A percentile compares a stretch with the other conserved stretches of the same genome.
Conservation (phyloP, 2,888 invertebrate species). For the Carterocephalus palaemon region DNA sequence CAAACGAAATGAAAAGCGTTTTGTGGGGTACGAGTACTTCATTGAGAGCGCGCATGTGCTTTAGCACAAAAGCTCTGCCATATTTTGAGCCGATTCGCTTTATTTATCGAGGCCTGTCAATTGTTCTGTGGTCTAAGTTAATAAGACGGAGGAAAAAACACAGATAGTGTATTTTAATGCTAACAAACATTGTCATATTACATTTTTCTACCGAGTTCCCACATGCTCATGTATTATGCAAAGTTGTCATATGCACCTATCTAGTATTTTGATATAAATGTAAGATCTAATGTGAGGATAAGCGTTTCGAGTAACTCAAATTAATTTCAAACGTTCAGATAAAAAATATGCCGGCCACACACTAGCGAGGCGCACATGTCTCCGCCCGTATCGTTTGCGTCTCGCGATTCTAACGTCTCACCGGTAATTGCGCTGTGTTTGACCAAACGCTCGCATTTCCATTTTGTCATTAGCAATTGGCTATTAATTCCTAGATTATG, state of each 20-base stretch:
- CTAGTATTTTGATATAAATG: slow-evolving; percentile 5
- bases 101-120: slow-evolving; percentile 57
- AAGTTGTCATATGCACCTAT: slow-evolving; percentile 1
- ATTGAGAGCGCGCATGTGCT: slow-evolving; percentile 67
- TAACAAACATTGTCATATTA: not conserved
- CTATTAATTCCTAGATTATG: slow-evolving; percentile 76
- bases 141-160: not conserved
- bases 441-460: slow-evolving; percentile 68
- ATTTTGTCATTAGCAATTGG: slow-evolving; percentile 73
- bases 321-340: slow-evolving; percentile 15
- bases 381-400: slow-evolving; percentile 61
- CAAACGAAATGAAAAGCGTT: slow-evolving; percentile 75
- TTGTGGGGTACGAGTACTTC: slow-evolving; percentile 56
- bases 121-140: slow-evolving; percentile 9
- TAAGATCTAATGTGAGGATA: slow-evolving; percentile 11
- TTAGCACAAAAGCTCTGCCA: slow-evolving; percentile 56
- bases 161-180: not conserved
- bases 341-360: slow-evolving; percentile 19
- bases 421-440: slow-evolving; percentile 57
- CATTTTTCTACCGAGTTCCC: not conserved
- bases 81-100: slow-evolving; percentile 61
- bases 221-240: slow-evolving; percentile 7
- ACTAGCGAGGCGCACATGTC: slow-evolving; percentile 47
- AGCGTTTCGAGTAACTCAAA: slow-evolving; percentile 34
- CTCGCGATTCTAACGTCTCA: slow-evolving; percentile 55